Base-by-base conservation (phyloP, 1,140 invertebrate species). In the Leptinotarsa lineolata region DNA sequence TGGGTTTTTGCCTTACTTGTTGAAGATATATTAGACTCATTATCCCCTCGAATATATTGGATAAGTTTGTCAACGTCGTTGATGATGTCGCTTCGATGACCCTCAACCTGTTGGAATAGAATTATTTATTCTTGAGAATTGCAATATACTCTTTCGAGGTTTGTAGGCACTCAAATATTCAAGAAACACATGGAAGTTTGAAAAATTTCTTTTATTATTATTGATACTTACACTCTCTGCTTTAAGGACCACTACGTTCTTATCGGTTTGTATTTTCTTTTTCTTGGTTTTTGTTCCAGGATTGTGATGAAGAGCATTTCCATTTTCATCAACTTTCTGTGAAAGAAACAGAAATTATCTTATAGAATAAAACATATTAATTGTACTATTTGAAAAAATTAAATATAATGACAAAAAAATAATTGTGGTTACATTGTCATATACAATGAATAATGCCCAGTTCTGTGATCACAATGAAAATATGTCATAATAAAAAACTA, bases 241-340 rank as follows among this genome's bases (percentile, higher is more conserved):
- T 22, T 74, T 72, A 39, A 79, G 72, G 30, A 80, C 74, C 11
- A 76, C 75, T 4, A 83, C 82, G 44, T 83, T 83, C 63, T 81
- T 81, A 44, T 82, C 81, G 3, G 73, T 74, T 46, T 76, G 79
- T 15, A 75, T 68, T 64, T 82, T 83, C 72, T 80, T 81, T 74
- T 83, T 82, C 68, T 82, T 83, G 68, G 72, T 75, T 73, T 80
- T 83, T 39, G 73, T 54, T 65, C 24, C 48, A 64, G 66, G 63
- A 63, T 58, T 70, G 69, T 80, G 77, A 46, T 79, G 75, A 15
- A 87, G 54, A 13, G 86, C 84, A 72, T 87, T 87, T 8, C 86
- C 85, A 65, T 87, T 88, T 76, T 88, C 86, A 79, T 88, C 86
- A n/a, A 85, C 82, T 71, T 86, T 86, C 85, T 87, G 79, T 22